Evolutionary conservation across 2,888 invertebrate species (phyloP), one percentile per base, ranked within the genome.

Genomic region (Junonia oenone): DNA sequence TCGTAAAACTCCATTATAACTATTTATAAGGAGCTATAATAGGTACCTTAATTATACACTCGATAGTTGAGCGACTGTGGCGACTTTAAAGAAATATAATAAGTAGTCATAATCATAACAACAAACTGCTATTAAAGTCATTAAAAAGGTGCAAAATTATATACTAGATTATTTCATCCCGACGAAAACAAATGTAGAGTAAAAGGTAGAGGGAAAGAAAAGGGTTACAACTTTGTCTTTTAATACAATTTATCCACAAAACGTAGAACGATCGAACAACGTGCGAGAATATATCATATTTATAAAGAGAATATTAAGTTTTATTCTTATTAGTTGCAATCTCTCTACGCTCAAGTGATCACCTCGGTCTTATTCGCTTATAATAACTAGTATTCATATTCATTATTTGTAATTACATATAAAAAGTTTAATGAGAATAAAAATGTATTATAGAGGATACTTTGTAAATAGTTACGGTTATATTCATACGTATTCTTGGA

Each of bases 81-180:
- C 51, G 45, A 49, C 50, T 61, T 58, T 49, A 63, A 64, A 65
- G 61, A 61, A 64, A 51, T 60, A 60, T 61, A 63, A 62, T 62
- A 65, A 60, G 56, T 48, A 47, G 52, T 55, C 49, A 51, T 60
- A 67, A 66, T 62, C 57, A 61, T 62, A 59, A 62, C 59, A 61
- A 66, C 62, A 63, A 63, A 63, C 55, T 63, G 57, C 61, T 56
- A 66, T 67, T 66, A 68, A 43, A 56, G 50, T 61, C 64, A 63
- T 67, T 66, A 63, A 62, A 62, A 61, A 64, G 59, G 61, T 64
- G 64, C 64, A 66, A 68, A 68, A 68, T 70, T 64, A 68, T 64
- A 68, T 59, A 60, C 61, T 55, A 50, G 43, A 54, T 47, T 48
- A 58, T 47, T 37, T 50, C 40, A 50, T 52, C 45, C 51, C 54